Base-by-base conservation (phyloP, 2,113 vertebrate genomes). In the Poicephalus meyeri region DNA sequence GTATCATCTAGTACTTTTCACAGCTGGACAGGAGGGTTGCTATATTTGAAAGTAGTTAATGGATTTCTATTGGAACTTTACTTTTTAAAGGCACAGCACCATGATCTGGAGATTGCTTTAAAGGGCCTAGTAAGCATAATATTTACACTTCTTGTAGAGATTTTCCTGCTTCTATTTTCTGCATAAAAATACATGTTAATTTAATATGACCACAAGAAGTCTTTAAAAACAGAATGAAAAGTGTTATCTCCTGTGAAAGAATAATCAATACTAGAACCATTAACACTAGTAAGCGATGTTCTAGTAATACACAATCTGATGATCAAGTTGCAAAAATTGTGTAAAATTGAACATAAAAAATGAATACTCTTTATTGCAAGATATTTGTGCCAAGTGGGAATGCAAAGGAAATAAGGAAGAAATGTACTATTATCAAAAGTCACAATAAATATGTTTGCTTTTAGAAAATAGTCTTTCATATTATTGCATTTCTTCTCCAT, bases 1-100 rank as follows among this genome's bases (percentile, higher is more conserved):
- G 98, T 98, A 98, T 99, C 98, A 98, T 98, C 97, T 97, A 98
- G 98, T 98, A 97, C 98, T 98, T 98, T 98, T 98, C 97, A 97
- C 98, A 98, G 98, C 98, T 98, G 98, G 98, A 98, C 98, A 97
- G 97, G 96, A 98, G 98, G 98, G 97, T 96, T 98, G 98, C 97
- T 98, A 94, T 97, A 98, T 98, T 98, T 97, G 97, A 98, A 98
- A 97, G 94, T 97, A 97, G 97, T 97, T 98, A 98, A 98, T 98
- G 98, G 97, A 97, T 98, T 98, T 98, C 98, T 97, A 98, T 97
- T 97, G 78, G 94, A 98, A 98, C 96, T 98, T 98, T 97, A 95
- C 80, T 98, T 98, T 98, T 98, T 98, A 98, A 98, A 98, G 98
- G 96, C 39, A 82, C 88, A 98, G 90, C 25, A 88, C 52, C 72